Conservation (phyloP, 1,140 invertebrate species). For the Dermatophagoides farinae region DNA sequence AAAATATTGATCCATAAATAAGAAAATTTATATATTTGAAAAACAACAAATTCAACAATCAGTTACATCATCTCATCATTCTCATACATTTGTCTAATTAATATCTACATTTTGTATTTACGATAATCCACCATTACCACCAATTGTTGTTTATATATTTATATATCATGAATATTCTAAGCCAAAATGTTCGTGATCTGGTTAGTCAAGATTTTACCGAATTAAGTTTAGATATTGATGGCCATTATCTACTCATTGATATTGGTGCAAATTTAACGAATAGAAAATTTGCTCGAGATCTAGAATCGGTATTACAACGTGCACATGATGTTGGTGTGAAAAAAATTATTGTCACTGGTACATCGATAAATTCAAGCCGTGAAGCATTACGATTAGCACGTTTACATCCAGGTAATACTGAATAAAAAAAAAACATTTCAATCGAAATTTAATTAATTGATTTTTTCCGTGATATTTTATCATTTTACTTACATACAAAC, state of each 20-base stretch:
- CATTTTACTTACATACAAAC: constrained; percentile 35
- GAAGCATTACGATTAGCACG: constrained; percentile 54
- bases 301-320: constrained; percentile 73
- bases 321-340: constrained; percentile 83
- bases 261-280: constrained; percentile 85
- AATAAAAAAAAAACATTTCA: no score
- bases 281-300: constrained; percentile 74
- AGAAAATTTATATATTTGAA: no score
- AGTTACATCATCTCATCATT: no score
- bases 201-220: background rate
- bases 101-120: no score
- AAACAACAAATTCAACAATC: no score
- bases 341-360: constrained; percentile 82
- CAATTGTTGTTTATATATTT: no score
- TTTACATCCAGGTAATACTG: constrained; percentile 19
- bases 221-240: background rate
- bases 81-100: no score
- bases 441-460: background rate
- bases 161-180: background rate
- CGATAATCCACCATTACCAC: no score
- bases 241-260: constrained; percentile 58
- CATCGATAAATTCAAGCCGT: constrained; percentile 64
- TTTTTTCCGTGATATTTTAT: background rate
- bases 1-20: no score
- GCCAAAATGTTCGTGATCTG: background rate